Evolutionary conservation across 2,797 vertebrate genomes (phyloP).

Genomic region (Lagorchestes hirsutus): DNA sequence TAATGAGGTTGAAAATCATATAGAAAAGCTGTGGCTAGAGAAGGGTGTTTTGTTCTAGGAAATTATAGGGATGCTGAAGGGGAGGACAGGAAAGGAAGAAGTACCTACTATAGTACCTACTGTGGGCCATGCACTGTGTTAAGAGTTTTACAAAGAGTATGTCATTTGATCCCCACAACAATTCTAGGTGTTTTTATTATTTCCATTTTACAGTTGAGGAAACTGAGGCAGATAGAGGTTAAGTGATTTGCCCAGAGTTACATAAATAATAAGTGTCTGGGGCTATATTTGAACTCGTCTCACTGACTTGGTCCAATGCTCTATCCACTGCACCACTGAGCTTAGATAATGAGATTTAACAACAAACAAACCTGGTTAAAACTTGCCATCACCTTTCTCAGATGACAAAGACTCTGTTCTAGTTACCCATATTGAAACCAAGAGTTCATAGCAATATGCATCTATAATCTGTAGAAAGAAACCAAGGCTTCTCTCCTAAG

Average conservation of each 20-base stretch:
- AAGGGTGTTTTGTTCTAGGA: not conserved
- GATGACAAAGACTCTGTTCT: not conserved
- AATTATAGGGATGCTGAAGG: not conserved
- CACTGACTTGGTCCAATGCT: not conserved
- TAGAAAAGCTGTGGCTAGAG: not conserved
- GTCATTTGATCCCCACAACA: not conserved
- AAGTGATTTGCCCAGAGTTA: not conserved
- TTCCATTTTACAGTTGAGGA: not conserved
- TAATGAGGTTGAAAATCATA: not conserved
- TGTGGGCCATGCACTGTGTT: not conserved
- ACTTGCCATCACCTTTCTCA: not conserved
- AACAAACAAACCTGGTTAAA: not conserved
- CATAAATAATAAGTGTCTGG: not conserved
- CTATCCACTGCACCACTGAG: slow-evolving; percentile 25
- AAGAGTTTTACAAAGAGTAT: not conserved
- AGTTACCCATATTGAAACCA: not conserved
- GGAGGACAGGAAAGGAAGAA: not conserved
- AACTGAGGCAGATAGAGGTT: not conserved
- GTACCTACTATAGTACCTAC: not conserved
- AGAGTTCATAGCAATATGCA: not conserved
- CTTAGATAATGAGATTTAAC: slow-evolving; percentile 28
- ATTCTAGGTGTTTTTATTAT: not conserved
- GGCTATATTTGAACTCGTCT: not conserved
- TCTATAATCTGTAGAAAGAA: not conserved
- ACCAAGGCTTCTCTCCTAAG: not conserved